phyloP scores from a whole-genome alignment of 35 echinoderm and acorn worm species.

The Diadema setosum region DNA sequence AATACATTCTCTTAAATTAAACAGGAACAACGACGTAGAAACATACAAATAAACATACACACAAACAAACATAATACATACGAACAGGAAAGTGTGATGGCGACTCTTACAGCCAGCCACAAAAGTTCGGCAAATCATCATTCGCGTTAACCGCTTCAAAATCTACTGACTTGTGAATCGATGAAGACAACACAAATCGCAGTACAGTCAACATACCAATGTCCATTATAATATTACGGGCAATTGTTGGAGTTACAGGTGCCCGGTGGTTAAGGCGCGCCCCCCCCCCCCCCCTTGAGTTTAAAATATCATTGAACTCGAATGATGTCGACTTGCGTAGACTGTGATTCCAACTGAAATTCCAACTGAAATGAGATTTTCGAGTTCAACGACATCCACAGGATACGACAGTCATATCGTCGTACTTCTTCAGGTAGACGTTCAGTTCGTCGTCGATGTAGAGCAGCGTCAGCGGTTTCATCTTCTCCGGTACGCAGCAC shows the following conservation, averaged over 20 bases:
- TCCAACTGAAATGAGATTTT: background rate
- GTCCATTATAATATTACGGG: background rate
- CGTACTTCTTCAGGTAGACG: constrained; percentile 66
- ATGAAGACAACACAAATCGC: background rate
- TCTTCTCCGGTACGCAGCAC: constrained; percentile 79
- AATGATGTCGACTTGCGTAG: background rate
- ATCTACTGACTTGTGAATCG: no score
- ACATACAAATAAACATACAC: no score
- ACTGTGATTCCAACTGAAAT: background rate
- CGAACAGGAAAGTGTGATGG: no score
- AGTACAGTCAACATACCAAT: background rate
- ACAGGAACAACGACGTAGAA: no score
- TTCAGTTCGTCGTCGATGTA: constrained; percentile 79
- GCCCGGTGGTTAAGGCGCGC: no score
- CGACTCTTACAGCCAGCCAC: no score
- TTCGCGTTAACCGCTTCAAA: no score
- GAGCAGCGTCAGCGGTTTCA: constrained; percentile 73
- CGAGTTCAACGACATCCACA: constrained; percentile 75
- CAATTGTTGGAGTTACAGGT: background rate
- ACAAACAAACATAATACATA: no score
- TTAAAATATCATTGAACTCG: background rate
- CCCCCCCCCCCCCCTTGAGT: background rate
- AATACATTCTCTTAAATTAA: no score
- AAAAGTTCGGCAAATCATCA: no score
- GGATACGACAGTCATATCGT: constrained; percentile 81